Conservation (phyloP, 2,888 invertebrate genomes). For the Limnephilus lunatus region DNA sequence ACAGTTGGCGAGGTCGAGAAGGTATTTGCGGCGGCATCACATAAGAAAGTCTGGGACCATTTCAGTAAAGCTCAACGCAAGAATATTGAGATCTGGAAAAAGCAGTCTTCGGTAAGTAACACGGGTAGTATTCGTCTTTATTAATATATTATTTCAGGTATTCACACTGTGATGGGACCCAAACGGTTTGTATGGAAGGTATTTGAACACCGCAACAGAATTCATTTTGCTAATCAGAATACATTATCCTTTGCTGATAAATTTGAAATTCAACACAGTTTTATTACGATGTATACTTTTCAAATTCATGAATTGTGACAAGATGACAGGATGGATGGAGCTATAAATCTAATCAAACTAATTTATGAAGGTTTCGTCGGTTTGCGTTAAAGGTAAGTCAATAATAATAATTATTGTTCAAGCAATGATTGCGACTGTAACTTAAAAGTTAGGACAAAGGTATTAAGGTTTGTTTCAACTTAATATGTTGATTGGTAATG, state of each 20-base stretch:
- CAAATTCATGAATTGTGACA: not conserved
- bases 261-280: not conserved
- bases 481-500: not conserved
- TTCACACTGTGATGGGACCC: conserved; percentile 2
- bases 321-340: not conserved
- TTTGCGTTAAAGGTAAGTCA: not conserved
- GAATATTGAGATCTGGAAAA: conserved; percentile 98
- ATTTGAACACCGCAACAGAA: conserved; percentile 19
- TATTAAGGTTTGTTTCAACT: not conserved
- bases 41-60: conserved; percentile 99
- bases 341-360: not conserved
- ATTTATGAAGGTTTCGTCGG: not conserved
- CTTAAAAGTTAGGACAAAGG: not conserved
- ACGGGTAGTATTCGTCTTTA: conserved; percentile 23
- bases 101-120: conserved; percentile 75
- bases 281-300: not conserved
- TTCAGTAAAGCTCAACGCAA: conserved; percentile 99
- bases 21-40: conserved; percentile 96
- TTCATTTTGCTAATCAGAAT: not conserved
- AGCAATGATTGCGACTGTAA: not conserved
- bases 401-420: not conserved
- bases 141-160: conserved; percentile 19
- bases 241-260: not conserved
- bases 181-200: conserved; percentile 27
- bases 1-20: conserved; percentile 99